Base-by-base conservation (phyloP, 2,113 vertebrate species). In the Dromas ardeola region DNA sequence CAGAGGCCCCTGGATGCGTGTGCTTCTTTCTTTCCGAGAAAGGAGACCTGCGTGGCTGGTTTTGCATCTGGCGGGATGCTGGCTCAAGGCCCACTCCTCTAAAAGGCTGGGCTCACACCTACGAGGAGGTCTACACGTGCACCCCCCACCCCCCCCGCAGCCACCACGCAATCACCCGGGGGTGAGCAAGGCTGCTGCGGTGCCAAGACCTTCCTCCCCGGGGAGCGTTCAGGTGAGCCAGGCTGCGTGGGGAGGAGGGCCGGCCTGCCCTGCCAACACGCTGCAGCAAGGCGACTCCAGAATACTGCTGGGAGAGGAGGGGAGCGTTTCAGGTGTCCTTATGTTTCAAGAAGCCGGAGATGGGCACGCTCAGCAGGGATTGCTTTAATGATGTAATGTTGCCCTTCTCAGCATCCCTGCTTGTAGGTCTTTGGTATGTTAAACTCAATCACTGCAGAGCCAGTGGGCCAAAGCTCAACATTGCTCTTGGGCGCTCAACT, bases 141-240 rank as follows among this genome's bases (percentile, higher is more conserved):
- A 3, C 19, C 11, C 18, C 38, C 27, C 25, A 0, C 0, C 15
- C 13, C 18, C 38, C 27, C 25, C 0, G 0, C 16, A 55, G 73
- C 29, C 40, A 15, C 32, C 32, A 11, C 9, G 6, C 18, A 15
- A 30, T 18, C 47, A 10, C 34, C 11, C 10, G 0, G 53, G 42
- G 5, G 2, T 6, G 8, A 76, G 71, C 52, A 9, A 69, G 43
- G 55, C 40, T 1, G 1, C 29, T 76, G 49, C 69, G 26, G 22
- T n/a, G 50, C 45, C 1, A 6, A 23, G 34, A 7, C 30, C 45
- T 29, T 67, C 27, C n/a, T 36, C 53, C n/a, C 55, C 45, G 38
- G 2, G 38, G 47, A 20, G 30, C 8, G 56, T 2, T 36, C 52
- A 0, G 2, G 20, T 30, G 38, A 84, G 36, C 22, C 63, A 19